Evolutionary conservation across 2,888 invertebrate species (phyloP), one percentile per base, ranked within the genome.

Genomic region (Strigamia transsilvanica): DNA sequence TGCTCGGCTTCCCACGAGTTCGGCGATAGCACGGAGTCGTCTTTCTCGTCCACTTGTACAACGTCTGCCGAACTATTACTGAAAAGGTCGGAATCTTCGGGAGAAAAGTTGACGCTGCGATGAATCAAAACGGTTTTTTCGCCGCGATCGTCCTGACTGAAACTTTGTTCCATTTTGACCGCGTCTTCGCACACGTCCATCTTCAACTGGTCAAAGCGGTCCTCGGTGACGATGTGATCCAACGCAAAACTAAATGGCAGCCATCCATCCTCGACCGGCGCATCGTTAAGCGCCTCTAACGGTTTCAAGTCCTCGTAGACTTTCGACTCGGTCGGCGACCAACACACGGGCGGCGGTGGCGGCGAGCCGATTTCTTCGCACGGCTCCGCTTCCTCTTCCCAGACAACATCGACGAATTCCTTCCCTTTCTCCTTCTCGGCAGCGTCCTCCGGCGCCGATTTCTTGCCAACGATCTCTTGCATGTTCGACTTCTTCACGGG

Each of bases 311-410:
- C 66, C 15, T 66, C 27, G 66, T 66, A 66, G 5, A 66, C 27
- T 9, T 66, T 66, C 23, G 34, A 32, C 21, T 79, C 79, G 51
- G 42, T 82, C 46, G 82, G 82, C 27, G 82, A 82, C 82, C 82
- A 82, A 78, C 79, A 82, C 21, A 21, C 32, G 27, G 81, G 81
- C 5, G 82, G 82, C 0, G 78, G 38, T 7, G 46, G 34, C 4
- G 15, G 23, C 15, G 23, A n/a, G 0, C 2, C 7, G 3, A 21
- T 15, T 78, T 41, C 51, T 23, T 46, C 42, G 12, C 34, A 12
- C 9, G 79, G 32, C 3, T 27, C 23, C 32, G 4, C 27, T 10
- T 66, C 66, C 12, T 66, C 66, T 12, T 23, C 15, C 23, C 66
- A 32, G 2, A 27, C 23, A 1, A 66, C 66, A 27, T n/a, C n/a